Conservation (phyloP, 2,113 vertebrate genomes). For the Oxyruncus cristatus region DNA sequence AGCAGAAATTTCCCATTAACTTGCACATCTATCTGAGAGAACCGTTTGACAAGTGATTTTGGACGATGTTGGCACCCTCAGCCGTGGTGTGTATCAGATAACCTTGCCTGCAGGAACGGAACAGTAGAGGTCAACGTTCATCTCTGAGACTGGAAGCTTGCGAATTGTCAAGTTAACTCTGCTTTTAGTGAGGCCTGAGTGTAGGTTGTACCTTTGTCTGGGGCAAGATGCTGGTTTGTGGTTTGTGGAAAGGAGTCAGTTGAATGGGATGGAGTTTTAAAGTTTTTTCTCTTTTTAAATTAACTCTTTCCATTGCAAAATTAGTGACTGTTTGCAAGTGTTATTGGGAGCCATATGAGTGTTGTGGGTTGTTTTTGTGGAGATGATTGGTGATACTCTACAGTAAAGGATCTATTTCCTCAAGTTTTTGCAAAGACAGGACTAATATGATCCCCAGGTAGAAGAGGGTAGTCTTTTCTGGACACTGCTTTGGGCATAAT, state of each 20-base stretch:
- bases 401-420: background rate
- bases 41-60: background rate
- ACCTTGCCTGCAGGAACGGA: background rate
- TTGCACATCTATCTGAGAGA: background rate
- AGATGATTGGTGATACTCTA: background rate
- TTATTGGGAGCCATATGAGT: rapidly evolving
- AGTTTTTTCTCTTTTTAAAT: background rate
- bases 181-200: background rate
- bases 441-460: rapidly evolving
- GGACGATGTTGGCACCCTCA: background rate
- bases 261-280: background rate
- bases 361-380: background rate
- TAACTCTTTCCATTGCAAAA: background rate
- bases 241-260: background rate
- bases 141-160: background rate
- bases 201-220: background rate
- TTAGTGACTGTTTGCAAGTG: background rate
- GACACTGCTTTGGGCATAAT: background rate
- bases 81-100: background rate
- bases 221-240: background rate
- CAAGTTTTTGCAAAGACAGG: background rate
- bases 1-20: background rate
- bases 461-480: background rate
- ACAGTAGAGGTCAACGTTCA: background rate
- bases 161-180: background rate